Evolutionary conservation across 2,113 vertebrate species (phyloP), one percentile per base, ranked within the genome.

Genomic region (Fukomys damarensis): DNA sequence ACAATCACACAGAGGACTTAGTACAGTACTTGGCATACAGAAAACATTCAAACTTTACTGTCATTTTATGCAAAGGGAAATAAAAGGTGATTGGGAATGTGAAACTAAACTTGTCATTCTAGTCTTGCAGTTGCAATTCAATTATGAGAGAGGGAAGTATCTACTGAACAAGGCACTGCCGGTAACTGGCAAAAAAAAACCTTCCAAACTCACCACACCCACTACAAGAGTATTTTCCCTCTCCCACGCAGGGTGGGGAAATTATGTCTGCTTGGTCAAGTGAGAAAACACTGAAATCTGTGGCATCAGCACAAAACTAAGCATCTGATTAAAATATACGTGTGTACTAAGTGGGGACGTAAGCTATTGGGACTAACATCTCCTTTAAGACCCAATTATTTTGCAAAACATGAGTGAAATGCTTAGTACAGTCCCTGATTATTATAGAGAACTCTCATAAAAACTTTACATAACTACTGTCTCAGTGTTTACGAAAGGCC

Each of bases 141-240:
- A 84, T 65, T 84, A 46, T 89, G 28, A 16, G 63, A 16, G 63
- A 74, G 43, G 58, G 65, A 68, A 32, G 26, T 2, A 54, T 7
- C 9, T 22, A 38, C 16, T 46, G 35, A 59, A 38, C 58, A 80
- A 83, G 46, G 43, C 76, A 81, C 26, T 41, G 26, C 56, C 5
- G 56, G 54, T 59, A 92, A 82, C 0, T 49, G 77, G 46, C 59
- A 81, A 24, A 70, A 38, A 89, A 30, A 63, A 32, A 89, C 81
- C 74, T 46, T 61, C 58, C 61, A 7, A 74, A 83, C 77, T 52
- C 76, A 66, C 74, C 96, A 94, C 93, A 87, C 91, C 92, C 92
- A 88, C 41, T 41, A 20, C 43, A 58, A 59, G 43, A 76, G 41
- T 32, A 59, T 54, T 46, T 83, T 76, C 46, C 43, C 56, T 52